phyloP scores from a whole-genome alignment of 2,888 invertebrate species.

The Baccha elongata region DNA sequence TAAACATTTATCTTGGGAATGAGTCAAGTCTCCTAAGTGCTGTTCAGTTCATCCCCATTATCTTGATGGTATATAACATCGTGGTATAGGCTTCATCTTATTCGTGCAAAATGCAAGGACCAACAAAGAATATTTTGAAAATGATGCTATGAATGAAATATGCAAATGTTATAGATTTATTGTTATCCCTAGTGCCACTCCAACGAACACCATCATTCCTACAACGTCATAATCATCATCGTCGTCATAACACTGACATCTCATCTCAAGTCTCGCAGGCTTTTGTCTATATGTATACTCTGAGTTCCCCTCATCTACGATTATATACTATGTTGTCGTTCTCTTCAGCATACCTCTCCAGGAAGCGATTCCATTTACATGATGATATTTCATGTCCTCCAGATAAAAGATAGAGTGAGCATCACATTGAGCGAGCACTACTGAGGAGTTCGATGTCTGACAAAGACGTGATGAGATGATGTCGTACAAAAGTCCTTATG shows the following conservation, averaged over 20 bases:
- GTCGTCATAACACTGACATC: conserved; percentile 7
- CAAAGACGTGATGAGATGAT: conserved; percentile 14
- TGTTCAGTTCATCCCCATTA: conserved; percentile 11
- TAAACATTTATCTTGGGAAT: too few relatives aligned
- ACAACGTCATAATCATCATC: conserved; percentile 3
- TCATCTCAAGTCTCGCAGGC: conserved; percentile 8
- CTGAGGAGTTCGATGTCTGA: conserved; percentile 59
- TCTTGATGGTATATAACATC: not conserved
- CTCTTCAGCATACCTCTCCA: conserved; percentile 34
- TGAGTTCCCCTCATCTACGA: conserved; percentile 12
- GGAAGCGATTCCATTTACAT: conserved; percentile 59
- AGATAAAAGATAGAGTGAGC: conserved; percentile 47
- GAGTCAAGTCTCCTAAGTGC: conserved; percentile 23
- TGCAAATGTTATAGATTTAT: conserved; percentile 55
- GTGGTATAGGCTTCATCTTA: conserved; percentile 12
- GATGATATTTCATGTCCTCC: conserved; percentile 64
- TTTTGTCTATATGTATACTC: conserved; percentile 29
- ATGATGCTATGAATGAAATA: conserved; percentile 47
- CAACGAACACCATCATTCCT: conserved; percentile 1
- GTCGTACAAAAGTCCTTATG: conserved; percentile 30
- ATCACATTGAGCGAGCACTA: conserved; percentile 18
- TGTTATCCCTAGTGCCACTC: conserved; percentile 21
- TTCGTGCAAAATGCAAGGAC: conserved; percentile 8
- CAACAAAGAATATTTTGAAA: conserved; percentile 16
- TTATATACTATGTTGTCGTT: not conserved